These are phyloP conservation scores for Tapirus indicus DNA, from an alignment of 2,797 vertebrate species.

Conservation along the genomic window DNA sequence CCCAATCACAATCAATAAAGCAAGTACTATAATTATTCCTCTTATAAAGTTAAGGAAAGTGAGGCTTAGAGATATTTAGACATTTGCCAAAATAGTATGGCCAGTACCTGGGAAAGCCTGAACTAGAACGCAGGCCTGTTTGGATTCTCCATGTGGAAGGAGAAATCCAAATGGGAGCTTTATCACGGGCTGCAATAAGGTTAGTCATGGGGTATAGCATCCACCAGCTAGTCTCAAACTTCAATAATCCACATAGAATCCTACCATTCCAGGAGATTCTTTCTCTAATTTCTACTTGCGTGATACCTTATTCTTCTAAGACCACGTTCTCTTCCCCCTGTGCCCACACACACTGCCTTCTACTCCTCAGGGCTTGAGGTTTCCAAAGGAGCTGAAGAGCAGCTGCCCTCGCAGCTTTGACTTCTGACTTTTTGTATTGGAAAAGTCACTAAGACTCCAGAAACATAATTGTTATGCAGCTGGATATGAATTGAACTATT, in stretches of 20 bases:
- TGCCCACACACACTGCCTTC: background rate
- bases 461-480: background rate
- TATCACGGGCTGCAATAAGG: background rate
- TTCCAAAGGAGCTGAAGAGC: background rate
- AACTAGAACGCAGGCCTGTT: background rate
- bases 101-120: background rate
- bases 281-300: background rate
- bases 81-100: background rate
- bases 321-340: background rate
- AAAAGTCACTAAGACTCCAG: slow-evolving; percentile 16
- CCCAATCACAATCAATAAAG: background rate
- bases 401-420: background rate
- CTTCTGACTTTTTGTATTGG: background rate
- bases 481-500: slow-evolving; percentile 41
- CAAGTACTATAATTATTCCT: slow-evolving; percentile 48
- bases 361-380: background rate
- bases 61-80: background rate
- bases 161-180: background rate
- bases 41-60: slow-evolving; percentile 50
- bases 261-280: background rate
- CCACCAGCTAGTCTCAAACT: background rate
- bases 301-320: slow-evolving; percentile 2
- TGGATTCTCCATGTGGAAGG: background rate
- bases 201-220: background rate
- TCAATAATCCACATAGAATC: background rate